Conservation (phyloP, 2,113 vertebrate species). For the Malurus elegans region DNA sequence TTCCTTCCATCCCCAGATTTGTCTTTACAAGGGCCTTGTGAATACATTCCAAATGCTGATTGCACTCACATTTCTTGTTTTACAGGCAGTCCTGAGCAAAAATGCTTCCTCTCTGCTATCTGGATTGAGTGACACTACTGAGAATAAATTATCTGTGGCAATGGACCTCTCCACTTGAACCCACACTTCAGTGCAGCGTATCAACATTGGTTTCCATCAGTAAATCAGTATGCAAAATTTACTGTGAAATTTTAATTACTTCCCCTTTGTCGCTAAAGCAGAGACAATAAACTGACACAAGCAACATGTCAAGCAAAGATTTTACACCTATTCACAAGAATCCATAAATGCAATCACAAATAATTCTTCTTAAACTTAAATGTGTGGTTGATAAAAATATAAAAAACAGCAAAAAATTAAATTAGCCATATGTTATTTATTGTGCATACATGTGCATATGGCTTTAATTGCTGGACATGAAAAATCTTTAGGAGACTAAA, state of each 20-base stretch:
- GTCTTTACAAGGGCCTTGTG: neutral
- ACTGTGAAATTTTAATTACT: neutral
- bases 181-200: neutral
- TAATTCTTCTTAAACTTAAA: neutral
- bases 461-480: neutral
- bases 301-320: neutral
- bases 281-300: neutral
- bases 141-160: neutral
- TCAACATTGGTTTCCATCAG: neutral
- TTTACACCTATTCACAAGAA: neutral
- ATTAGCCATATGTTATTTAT: neutral
- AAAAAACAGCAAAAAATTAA: neutral
- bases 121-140: neutral
- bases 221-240: neutral
- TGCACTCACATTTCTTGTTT: neutral
- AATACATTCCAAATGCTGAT: fast-evolving
- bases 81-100: neutral
- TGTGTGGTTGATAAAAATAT: neutral
- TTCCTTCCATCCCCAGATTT: neutral
- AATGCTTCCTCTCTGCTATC: neutral
- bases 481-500: neutral
- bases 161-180: neutral
- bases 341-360: neutral
- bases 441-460: neutral
- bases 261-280: neutral